A percentile compares a stretch with the other conserved stretches of the same genome.
These are phyloP conservation scores for Dexiosoma caninum DNA, from an alignment of 2,888 invertebrate species.

Conservation along the genomic window DNA sequence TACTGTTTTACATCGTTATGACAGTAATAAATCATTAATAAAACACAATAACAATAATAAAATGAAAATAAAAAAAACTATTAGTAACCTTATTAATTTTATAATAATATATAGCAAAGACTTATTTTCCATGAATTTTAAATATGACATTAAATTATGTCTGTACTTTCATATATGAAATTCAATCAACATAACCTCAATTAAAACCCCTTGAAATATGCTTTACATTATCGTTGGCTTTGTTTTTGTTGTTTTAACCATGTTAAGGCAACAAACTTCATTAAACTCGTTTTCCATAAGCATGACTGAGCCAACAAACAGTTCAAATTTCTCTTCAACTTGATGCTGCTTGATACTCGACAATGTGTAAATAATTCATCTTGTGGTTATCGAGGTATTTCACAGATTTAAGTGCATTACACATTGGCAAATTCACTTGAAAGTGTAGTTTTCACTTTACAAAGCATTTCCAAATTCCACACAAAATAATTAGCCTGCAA, in stretches of 20 bases:
- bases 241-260: neutral
- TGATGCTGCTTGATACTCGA: neutral
- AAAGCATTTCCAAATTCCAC: too few relatives aligned
- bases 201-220: neutral
- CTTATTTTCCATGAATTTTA: neutral
- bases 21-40: conserved; percentile 2
- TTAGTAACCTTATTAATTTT: conserved; percentile 1
- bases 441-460: neutral
- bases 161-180: too few relatives aligned
- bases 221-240: too few relatives aligned
- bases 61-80: too few relatives aligned
- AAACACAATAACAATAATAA: conserved; percentile 27
- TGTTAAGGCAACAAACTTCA: neutral
- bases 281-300: neutral
- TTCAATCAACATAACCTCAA: conserved; percentile 15
- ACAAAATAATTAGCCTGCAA: too few relatives aligned
- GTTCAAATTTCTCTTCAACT: too few relatives aligned
- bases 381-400: conserved; percentile 3
- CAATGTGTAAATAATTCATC: neutral
- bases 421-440: neutral
- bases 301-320: neutral
- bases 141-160: neutral
- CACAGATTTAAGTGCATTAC: neutral
- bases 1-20: too few relatives aligned
- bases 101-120: neutral